Conservation (phyloP, 2,888 invertebrate genomes). For the Perizoma flavofasciatum region DNA sequence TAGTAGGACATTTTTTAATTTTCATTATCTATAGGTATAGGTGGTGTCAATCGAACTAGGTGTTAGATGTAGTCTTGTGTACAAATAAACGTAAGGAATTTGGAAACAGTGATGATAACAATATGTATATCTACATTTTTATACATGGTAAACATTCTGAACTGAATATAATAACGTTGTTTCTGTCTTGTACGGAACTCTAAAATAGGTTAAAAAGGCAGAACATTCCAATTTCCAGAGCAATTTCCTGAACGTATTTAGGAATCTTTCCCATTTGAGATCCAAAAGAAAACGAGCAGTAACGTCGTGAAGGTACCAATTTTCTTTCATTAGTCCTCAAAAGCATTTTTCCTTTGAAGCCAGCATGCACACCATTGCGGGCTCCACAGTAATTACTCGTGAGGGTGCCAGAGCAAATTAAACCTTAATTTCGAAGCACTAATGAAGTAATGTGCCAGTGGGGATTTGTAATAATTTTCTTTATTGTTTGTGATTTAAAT, state of each 20-base stretch:
- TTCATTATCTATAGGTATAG: too few relatives aligned
- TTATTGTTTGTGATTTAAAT: constrained; percentile 22
- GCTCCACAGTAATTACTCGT: constrained; percentile 39
- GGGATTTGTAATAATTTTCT: constrained; percentile 19
- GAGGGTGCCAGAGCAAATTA: constrained; percentile 35
- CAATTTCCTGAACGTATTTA: constrained; percentile 9
- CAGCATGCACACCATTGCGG: constrained; percentile 36
- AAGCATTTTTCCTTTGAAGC: constrained; percentile 37
- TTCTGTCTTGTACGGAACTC: neutral
- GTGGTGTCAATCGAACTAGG: too few relatives aligned
- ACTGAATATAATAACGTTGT: too few relatives aligned
- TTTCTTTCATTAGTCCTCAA: constrained; percentile 34
- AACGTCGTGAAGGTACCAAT: constrained; percentile 26
- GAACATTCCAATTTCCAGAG: constrained; percentile 6
- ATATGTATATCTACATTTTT: too few relatives aligned
- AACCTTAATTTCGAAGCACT: constrained; percentile 32
- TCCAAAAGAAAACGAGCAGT: constrained; percentile 22
- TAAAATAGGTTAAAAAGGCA: neutral
- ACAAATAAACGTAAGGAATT: too few relatives aligned
- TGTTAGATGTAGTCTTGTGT: too few relatives aligned
- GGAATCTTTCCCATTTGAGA: constrained; percentile 12
- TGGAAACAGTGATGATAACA: too few relatives aligned
- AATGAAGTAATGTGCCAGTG: constrained; percentile 20
- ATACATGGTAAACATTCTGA: too few relatives aligned
- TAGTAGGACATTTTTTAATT: too few relatives aligned